A percentile compares a stretch with the other conserved stretches of the same genome.
These are phyloP conservation scores for rat (Rattus norvegicus) DNA, from an alignment of 2,113 vertebrate genomes.

Conservation along the genomic window GRCr8 NC_086024.1:46517501-46518000, in stretches of 20 bases:
- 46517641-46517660: neutral
- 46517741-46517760: rapidly evolving
- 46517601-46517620: neutral
- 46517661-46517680: neutral
- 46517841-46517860: neutral
- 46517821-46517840: rapidly evolving
- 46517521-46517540: neutral
- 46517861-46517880: neutral
- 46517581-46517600: neutral
- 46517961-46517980: no score
- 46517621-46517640: neutral
- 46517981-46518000: no score
- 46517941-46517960: no score
- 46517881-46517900: neutral
- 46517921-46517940: neutral
- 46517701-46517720: no score
- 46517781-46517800: neutral
- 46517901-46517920: neutral
- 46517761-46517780: rapidly evolving
- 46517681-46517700: neutral
- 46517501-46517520: neutral
- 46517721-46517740: neutral
- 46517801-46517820: rapidly evolving
- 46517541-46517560: neutral
- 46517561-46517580: neutral